phyloP scores from a whole-genome alignment of 2,888 invertebrate genomes.

The Monoplex corrugatus region DNA sequence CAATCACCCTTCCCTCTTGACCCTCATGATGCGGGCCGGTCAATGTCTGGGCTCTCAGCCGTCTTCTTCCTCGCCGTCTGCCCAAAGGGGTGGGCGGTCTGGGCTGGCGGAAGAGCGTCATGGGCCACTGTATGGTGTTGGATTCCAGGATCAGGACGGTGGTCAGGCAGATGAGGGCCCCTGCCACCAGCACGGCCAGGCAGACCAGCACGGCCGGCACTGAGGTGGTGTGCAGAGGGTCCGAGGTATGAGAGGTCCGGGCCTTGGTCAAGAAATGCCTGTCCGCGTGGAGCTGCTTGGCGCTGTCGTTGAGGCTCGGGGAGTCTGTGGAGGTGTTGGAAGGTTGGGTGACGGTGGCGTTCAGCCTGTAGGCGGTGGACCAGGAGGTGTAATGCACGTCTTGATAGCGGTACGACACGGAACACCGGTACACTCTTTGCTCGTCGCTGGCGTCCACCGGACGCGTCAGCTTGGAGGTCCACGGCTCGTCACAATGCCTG shows the following conservation, averaged over 20 bases:
- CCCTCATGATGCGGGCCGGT: not conserved
- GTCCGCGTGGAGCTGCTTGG: no score
- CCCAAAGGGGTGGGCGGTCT: not conserved
- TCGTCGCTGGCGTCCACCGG: not conserved
- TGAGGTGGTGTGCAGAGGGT: not conserved
- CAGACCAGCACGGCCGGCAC: conserved; percentile 11
- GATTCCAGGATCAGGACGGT: not conserved
- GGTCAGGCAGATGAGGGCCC: not conserved
- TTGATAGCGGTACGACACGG: not conserved
- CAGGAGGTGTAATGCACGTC: not conserved
- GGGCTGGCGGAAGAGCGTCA: not conserved
- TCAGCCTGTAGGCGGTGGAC: not conserved
- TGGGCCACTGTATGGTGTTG: not conserved
- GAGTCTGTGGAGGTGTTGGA: not conserved
- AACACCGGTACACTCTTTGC: not conserved
- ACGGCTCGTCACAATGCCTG: not conserved
- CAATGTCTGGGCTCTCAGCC: not conserved
- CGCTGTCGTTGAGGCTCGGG: not conserved
- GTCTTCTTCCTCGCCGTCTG: not conserved
- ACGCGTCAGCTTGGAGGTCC: not conserved
- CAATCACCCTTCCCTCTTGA: not conserved
- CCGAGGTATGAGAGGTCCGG: not conserved
- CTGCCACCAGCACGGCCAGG: conserved; percentile 20
- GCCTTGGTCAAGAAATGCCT: not conserved
- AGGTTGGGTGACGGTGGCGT: not conserved